Evolutionary conservation across 2,113 vertebrate genomes (phyloP), one percentile per base, ranked within the genome.

Genomic region (Ibidorhyncha struthersii): DNA sequence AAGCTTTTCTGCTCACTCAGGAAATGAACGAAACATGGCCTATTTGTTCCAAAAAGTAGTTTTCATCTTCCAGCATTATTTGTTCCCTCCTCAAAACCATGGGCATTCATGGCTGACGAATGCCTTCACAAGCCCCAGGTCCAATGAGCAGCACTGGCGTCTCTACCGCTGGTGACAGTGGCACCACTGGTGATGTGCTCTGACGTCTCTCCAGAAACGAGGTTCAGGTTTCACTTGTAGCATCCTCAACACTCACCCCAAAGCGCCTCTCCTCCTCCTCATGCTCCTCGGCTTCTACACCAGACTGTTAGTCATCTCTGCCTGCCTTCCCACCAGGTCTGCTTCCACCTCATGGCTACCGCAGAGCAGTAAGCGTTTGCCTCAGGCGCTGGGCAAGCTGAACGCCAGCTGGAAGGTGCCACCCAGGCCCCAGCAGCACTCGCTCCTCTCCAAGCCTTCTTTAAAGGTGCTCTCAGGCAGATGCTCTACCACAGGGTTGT

Each of bases 111-210:
- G 27, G 40, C 50, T 43, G 45, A 29, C 14, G 22, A 38, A 12
- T 0, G 8, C 13, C 41, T 59, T 38, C 41, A 6, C 15, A 5
- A 43, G 59, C 4, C 30, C 32, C 55, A 17, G 25, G 6, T 11
- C 16, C 0, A 0, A 47, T 4, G 9, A 43, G 49, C 72, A 73
- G 66, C 30, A 26, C 38, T 14, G 1, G 0, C 49, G 21, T 73
- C 47, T 36, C 17, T 32, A 13, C 16, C 0, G 0, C 34, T 7
- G 36, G 45, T 29, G n/a, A 18, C 34, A 13, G 63, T 1, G 34
- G 40, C 72, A n/a, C 40, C 3, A 0, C 56, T 47, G 4, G 4
- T 3, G 4, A 40, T 3, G 41, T 3, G 8, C 45, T 58, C 45
- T 2, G 1, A 22, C 36, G 27, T 15, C 73, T 70, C 85, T 23